These are phyloP conservation scores for Phylloscopus collybita DNA, from an alignment of 2,797 vertebrate genomes.

Conservation along the genomic window DNA sequence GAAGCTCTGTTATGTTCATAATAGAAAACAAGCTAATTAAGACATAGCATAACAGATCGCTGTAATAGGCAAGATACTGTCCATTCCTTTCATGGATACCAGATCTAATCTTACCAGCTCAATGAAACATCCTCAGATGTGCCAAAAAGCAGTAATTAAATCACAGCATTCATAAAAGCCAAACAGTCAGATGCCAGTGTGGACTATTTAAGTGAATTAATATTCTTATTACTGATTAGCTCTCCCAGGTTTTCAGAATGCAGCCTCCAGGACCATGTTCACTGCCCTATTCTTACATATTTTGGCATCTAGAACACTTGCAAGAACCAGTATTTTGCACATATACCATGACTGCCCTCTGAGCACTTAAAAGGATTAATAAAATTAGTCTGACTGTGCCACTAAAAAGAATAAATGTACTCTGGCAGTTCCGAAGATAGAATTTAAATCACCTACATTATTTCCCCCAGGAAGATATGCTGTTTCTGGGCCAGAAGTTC, in stretches of 20 bases:
- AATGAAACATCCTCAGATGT: background rate
- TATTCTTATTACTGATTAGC: background rate
- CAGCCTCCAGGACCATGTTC: background rate
- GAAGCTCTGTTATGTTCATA: background rate
- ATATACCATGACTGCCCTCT: background rate
- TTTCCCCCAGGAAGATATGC: background rate
- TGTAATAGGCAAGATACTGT: background rate
- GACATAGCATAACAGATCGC: background rate
- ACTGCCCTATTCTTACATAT: background rate
- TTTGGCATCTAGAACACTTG: background rate
- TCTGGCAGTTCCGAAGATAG: background rate
- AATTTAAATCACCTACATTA: background rate
- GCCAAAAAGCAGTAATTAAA: background rate
- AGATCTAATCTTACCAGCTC: background rate
- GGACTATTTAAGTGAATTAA: background rate
- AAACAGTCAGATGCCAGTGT: background rate
- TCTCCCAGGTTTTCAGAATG: background rate
- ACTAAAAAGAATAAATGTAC: background rate
- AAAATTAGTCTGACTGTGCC: conserved; percentile 3
- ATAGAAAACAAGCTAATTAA: background rate
- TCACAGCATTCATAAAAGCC: background rate
- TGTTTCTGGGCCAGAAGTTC: background rate
- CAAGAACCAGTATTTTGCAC: background rate
- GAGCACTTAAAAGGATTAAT: background rate
- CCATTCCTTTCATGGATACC: background rate